Base-by-base conservation (phyloP, 2,888 invertebrate genomes). In the Gibbula magus region DNA sequence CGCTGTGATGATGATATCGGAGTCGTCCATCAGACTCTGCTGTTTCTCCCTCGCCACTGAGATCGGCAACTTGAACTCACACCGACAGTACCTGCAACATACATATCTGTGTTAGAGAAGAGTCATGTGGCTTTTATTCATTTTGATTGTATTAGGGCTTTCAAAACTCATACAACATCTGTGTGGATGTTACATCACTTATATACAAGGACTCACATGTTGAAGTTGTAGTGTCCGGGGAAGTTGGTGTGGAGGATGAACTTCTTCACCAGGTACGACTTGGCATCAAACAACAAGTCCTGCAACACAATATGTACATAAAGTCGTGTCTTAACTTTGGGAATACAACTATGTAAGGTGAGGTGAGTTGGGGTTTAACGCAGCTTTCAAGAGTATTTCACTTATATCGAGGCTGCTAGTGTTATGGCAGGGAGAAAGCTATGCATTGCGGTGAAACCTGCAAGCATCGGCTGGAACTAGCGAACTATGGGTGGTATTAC, bases 161-260 rank as follows among this genome's bases (percentile, higher is more conserved):
- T n/a, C n/a, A n/a, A n/a, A n/a, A n/a, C n/a, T 79, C 66, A 25
- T 20, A 53, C 54, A 54, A 54, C 53, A 53, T 10, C 54, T 54
- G n/a, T 18, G 54, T 20, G 20, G 18, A 10, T n/a, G 56, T 2
- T 25, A 25, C 61, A 29, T 13, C 45, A 4, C 5, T 10, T 45
- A 45, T 16, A 77, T 2, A 53, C n/a, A 13, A n/a, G 7, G 75
- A 93, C 94, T 93, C 91, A 99, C 97, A 98, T 98, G 92, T 99
- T 99, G 94, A 99, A 99, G 94, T 99, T 98, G 93, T 99, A 99
- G 93, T 99, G 99, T 1, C 99, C 99, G n/a, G 99, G 99, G 93
- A 97, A 99, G 94, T 99, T 99, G 52, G 99, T 98, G 94, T 99
- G 99, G 80, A 99, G 94, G 54, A 99, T 97, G 92, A 99, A 96